phyloP scores from a whole-genome alignment of 1,140 invertebrate species.

The Archivesica marissinica region DNA sequence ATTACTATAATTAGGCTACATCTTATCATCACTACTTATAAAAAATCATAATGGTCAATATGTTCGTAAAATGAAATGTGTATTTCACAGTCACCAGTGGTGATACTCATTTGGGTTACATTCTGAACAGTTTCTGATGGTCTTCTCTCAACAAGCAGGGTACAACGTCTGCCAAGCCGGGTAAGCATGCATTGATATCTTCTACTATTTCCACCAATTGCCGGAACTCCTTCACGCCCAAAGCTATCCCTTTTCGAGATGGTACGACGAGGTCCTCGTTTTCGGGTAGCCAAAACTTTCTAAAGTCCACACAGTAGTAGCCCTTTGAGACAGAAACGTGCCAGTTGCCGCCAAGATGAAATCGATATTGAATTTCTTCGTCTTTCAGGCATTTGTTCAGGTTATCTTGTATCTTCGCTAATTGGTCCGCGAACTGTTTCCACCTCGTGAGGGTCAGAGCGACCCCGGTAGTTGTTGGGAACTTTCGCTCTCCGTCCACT shows the following conservation, averaged over 20 bases:
- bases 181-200: background rate
- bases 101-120: background rate
- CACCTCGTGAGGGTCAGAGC: background rate
- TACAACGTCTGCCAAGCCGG: background rate
- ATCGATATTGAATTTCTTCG: background rate
- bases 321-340: background rate
- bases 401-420: background rate
- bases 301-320: background rate
- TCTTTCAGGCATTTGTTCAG: background rate
- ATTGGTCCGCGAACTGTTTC: background rate
- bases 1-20: no score
- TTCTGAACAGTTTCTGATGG: background rate
- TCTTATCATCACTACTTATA: no score
- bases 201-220: background rate
- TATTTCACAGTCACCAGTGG: background rate
- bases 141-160: background rate
- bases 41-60: no score
- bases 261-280: background rate
- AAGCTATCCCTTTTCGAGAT: constrained; percentile 4
- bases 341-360: background rate
- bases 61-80: no score
- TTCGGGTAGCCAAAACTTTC: constrained; percentile 7
- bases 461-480: background rate
- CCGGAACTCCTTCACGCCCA: background rate
- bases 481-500: background rate